Base-by-base conservation (phyloP, 2,888 invertebrate species). In the Synanthedon andrenaeformis region DNA sequence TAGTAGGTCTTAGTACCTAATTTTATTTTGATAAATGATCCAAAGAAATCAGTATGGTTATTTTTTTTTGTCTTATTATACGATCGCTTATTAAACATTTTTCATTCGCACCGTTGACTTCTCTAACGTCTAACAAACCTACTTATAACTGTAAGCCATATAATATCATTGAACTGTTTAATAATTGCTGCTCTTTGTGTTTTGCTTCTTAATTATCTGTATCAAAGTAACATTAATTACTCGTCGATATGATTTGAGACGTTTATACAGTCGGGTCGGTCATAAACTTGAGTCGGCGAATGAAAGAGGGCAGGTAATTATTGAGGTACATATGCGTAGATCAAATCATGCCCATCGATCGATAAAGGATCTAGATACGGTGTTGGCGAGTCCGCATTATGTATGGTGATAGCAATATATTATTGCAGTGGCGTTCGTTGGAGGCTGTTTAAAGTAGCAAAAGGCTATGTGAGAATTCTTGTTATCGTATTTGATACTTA, bases 221-320 rank as follows among this genome's bases (percentile, higher is more conserved):
- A 76, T 73, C 74, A 70, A 76, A 67, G 70, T 70, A 72, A 68
- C 80, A 84, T 84, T 84, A 83, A 83, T 83, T 79, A 84, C 70
- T 72, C 69, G 70, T 70, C 76, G 74, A 78, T 84, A 83, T 79
- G 82, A 82, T 79, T 80, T 72, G 76, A 75, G 79, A 80, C 79
- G 73, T 82, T 80, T 83, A 83, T 82, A 82, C 70, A 71, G 72
- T 64, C 65, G 75, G 67, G 70, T 72, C 74, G 77, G 70, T 74
- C 83, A 76, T 83, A 82, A 82, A 82, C 69, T 76, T 67, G 57
- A 64, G 81, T 79, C 84, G 85, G 86, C 79, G 74, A 76, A 85
- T 85, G 84, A 84, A 86, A 85, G 85, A 76, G 76, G 73, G 62
- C 66, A 75, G 79, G 79, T 84, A 85, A 84, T 85, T 85, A 85